Conservation (phyloP, 2,113 vertebrate species). For the Garra rufa region DNA sequence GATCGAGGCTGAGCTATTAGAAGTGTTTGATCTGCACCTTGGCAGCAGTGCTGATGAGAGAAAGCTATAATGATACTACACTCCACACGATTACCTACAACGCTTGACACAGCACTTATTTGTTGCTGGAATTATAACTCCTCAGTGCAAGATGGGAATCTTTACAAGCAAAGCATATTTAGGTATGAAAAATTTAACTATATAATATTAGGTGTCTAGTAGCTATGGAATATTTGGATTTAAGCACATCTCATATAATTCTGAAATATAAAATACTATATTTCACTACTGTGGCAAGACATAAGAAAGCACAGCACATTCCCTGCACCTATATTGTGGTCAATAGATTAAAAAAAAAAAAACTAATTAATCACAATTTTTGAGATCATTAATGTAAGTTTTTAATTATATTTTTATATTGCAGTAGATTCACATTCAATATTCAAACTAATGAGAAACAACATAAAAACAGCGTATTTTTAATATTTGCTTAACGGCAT, state of each 20-base stretch:
- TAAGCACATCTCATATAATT: neutral
- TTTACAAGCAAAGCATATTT: neutral
- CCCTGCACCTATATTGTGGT: no score
- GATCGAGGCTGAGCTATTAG: slow-evolving; percentile 2
- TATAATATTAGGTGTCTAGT: neutral
- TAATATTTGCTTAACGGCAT: no score
- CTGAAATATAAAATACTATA: neutral
- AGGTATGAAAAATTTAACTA: neutral
- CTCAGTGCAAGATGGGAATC: neutral
- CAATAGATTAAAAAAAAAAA: no score
- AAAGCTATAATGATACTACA: slow-evolving; percentile 24
- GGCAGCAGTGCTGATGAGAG: neutral
- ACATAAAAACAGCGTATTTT: no score
- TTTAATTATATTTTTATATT: no score
- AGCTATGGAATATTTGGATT: neutral
- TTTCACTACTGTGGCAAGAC: neutral
- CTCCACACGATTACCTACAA: slow-evolving; percentile 4
- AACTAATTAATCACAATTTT: no score
- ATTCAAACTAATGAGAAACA: no score
- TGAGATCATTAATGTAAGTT: no score
- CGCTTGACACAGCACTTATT: slow-evolving; percentile 29
- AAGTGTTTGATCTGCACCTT: slow-evolving; percentile 35
- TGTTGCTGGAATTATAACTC: neutral
- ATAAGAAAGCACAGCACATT: neutral
- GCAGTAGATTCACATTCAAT: no score